A percentile compares a stretch with the other conserved stretches of the same genome.
These are phyloP conservation scores for Gortyna flavago DNA, from an alignment of 2,888 invertebrate genomes.

Conservation along the genomic window DNA sequence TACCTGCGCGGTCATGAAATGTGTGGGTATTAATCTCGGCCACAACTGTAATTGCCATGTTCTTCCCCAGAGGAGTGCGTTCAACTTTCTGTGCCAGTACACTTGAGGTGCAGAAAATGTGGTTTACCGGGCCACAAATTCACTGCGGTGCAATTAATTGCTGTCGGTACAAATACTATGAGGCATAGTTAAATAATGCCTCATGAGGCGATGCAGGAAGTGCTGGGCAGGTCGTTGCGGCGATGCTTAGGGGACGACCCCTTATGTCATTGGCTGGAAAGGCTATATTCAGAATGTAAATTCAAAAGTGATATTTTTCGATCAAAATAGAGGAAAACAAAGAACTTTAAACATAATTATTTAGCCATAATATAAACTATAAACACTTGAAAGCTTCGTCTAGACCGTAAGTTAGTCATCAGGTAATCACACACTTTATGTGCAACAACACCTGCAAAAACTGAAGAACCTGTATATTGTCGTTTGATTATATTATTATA, in stretches of 20 bases:
- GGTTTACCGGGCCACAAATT: slow-evolving; percentile 7
- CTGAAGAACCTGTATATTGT: neutral
- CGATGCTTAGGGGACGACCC: neutral
- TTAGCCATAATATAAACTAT: neutral
- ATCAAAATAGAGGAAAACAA: too few species aligned
- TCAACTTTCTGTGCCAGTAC: slow-evolving; percentile 29
- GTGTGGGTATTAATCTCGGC: slow-evolving; percentile 5
- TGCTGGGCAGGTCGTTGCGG: too few species aligned
- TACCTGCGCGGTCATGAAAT: too few species aligned
- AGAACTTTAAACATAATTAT: neutral
- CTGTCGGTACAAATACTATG: neutral
- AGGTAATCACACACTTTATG: neutral
- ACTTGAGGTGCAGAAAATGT: slow-evolving; percentile 20
- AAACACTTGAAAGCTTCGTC: neutral
- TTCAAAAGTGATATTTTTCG: too few species aligned
- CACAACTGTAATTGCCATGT: slow-evolving; percentile 25
- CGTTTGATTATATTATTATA: too few species aligned
- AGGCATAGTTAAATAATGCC: neutral
- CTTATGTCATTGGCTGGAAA: neutral
- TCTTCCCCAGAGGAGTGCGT: slow-evolving; percentile 39
- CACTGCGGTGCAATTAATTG: neutral
- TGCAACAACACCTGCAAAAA: neutral
- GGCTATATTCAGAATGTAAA: neutral
- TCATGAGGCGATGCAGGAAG: neutral
- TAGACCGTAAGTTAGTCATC: neutral